Evolutionary conservation across 2,113 vertebrate species (phyloP).

Genomic region (Symphodus melops): DNA sequence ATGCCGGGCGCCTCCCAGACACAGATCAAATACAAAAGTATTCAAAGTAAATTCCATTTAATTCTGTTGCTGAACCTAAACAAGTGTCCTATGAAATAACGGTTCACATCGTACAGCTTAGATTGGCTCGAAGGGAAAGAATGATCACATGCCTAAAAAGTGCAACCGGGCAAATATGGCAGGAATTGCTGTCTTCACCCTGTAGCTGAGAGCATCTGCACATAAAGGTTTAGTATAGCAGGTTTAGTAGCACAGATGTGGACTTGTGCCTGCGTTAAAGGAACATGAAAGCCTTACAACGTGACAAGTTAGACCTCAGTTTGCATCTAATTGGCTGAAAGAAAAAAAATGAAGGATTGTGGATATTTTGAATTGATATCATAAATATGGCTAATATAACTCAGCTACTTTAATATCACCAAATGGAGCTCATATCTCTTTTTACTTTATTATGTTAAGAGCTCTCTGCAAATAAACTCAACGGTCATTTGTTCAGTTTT

Average conservation of each 20-base stretch:
- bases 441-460: conserved; percentile 59
- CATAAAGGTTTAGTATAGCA: too few relatives aligned
- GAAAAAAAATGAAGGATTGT: neutral
- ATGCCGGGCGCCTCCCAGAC: too few relatives aligned
- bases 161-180: too few relatives aligned
- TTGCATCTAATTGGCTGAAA: neutral
- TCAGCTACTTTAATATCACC: conserved; percentile 39
- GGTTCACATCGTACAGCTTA: too few relatives aligned
- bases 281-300: neutral
- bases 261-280: neutral
- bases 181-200: neutral
- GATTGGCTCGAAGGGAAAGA: too few relatives aligned
- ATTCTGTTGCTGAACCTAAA: too few relatives aligned
- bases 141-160: too few relatives aligned
- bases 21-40: too few relatives aligned
- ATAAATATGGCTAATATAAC: conserved; percentile 20
- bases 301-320: neutral
- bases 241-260: neutral
- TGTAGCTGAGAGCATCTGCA: neutral
- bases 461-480: conserved; percentile 58
- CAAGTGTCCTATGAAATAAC: too few relatives aligned
- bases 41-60: too few relatives aligned
- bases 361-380: conserved; percentile 11
- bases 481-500: conserved; percentile 64
- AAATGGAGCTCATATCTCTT: conserved; percentile 22